phyloP scores from a whole-genome alignment of 2,888 invertebrate species.

The Girardia tigrina region DNA sequence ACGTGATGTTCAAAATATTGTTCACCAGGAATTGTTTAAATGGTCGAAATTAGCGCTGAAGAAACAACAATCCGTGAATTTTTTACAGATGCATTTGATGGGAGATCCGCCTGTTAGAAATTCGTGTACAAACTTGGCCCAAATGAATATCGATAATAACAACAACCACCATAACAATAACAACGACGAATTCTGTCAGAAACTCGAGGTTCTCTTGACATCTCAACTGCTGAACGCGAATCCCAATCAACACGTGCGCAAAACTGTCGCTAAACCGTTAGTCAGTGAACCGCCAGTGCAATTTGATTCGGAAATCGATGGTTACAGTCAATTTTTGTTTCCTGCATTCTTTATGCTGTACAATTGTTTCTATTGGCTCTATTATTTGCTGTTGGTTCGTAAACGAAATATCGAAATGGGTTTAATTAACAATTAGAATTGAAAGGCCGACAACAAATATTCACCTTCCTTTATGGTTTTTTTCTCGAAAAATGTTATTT shows the following conservation, averaged over 20 bases:
- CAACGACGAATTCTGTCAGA: background rate
- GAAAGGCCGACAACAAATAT: background rate
- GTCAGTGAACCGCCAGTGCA: constrained; percentile 6
- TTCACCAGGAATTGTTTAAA: constrained; percentile 34
- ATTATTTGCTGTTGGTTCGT: constrained; percentile 33
- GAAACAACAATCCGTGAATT: background rate
- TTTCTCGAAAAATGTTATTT: too few relatives aligned
- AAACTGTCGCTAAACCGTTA: background rate
- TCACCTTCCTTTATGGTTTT: background rate
- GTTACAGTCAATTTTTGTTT: constrained; percentile 36
- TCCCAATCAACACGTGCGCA: background rate
- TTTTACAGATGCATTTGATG: constrained; percentile 8
- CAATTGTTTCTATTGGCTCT: constrained; percentile 37
- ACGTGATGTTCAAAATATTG: constrained; percentile 29
- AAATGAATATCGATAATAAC: background rate
- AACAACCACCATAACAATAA: background rate
- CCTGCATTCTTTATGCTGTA: constrained; percentile 36
- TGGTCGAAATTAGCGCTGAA: constrained; percentile 9
- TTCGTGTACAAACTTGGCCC: background rate
- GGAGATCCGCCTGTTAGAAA: background rate
- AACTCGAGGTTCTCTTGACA: background rate
- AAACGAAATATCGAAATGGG: constrained; percentile 15
- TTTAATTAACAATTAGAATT: background rate
- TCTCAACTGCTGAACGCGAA: background rate
- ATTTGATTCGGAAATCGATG: constrained; percentile 36